A percentile compares a stretch with the other conserved stretches of the same genome.
These are phyloP conservation scores for Rissa tridactyla DNA, from an alignment of 2,113 vertebrate genomes.

Conservation along the genomic window DNA sequence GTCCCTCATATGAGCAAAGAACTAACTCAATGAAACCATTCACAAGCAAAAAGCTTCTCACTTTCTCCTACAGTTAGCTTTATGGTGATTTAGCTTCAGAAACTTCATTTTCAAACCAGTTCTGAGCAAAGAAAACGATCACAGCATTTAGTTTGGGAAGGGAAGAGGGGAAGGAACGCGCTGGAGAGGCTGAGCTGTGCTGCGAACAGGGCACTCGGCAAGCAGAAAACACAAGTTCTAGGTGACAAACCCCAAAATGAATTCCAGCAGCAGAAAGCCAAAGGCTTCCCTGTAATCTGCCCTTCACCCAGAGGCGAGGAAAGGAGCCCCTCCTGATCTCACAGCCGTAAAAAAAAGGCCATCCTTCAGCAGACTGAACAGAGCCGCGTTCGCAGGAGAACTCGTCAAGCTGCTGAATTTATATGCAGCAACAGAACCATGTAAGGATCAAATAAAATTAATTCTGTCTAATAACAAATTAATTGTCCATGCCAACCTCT, in stretches of 20 bases:
- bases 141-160: not conserved
- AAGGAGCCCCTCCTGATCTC: not conserved
- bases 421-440: constrained; percentile 46
- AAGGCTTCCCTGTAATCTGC: not conserved
- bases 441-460: constrained; percentile 66
- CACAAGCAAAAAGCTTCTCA: not conserved
- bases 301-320: not conserved
- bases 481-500: constrained; percentile 67
- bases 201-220: accelerated
- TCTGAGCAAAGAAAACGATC: not conserved
- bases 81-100: not conserved
- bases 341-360: not conserved
- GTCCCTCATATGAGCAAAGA: not conserved
- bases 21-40: not conserved
- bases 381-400: not conserved
- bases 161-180: not conserved
- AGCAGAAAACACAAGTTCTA: not conserved
- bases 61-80: not conserved
- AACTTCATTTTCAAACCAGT: not conserved
- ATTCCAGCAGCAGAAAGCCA: not conserved
- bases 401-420: not conserved
- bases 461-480: constrained; percentile 69
- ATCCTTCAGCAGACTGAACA: not conserved
- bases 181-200: not conserved
- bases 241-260: not conserved